Evolutionary conservation across 2,888 invertebrate species (phyloP).

Genomic region (Drosophila monieri): DNA sequence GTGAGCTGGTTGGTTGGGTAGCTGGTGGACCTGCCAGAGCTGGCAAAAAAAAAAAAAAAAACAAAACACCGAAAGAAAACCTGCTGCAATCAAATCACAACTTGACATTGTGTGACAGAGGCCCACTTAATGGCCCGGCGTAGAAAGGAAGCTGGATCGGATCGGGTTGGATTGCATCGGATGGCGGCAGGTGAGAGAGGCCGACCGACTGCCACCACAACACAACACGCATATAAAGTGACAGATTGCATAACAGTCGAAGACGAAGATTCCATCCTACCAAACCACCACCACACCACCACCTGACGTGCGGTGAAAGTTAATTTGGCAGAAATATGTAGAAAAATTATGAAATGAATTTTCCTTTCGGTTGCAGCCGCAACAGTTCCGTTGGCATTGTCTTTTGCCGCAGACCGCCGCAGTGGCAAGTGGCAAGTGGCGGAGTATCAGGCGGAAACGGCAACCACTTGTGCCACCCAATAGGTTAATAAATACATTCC

Average conservation of each 20-base stretch:
- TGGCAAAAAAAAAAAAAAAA: background rate
- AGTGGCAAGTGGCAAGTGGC: constrained; percentile 31
- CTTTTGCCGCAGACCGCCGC: constrained; percentile 20
- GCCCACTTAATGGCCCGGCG: constrained; percentile 45
- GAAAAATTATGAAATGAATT: constrained; percentile 73
- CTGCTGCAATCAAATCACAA: constrained; percentile 66
- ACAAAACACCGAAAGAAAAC: constrained; percentile 25
- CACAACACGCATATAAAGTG: constrained; percentile 68
- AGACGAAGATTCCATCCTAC: constrained; percentile 55
- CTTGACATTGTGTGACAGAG: constrained; percentile 68
- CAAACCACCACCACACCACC: background rate
- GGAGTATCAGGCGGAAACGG: constrained; percentile 41
- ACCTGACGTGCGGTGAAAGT: constrained; percentile 74
- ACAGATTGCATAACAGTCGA: constrained; percentile 62
- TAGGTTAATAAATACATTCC: constrained; percentile 46
- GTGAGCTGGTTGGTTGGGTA: constrained; percentile 5
- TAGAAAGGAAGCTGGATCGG: constrained; percentile 56
- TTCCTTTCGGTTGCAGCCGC: constrained; percentile 60
- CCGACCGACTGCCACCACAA: constrained; percentile 23
- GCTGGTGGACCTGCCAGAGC: constrained; percentile 9
- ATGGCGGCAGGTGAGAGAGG: constrained; percentile 31
- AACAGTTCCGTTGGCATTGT: constrained; percentile 54
- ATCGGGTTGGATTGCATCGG: constrained; percentile 3
- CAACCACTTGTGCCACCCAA: constrained; percentile 33
- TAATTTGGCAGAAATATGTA: constrained; percentile 65